Base-by-base conservation (phyloP, 2,113 vertebrate species). In the Varanus komodoensis region DNA sequence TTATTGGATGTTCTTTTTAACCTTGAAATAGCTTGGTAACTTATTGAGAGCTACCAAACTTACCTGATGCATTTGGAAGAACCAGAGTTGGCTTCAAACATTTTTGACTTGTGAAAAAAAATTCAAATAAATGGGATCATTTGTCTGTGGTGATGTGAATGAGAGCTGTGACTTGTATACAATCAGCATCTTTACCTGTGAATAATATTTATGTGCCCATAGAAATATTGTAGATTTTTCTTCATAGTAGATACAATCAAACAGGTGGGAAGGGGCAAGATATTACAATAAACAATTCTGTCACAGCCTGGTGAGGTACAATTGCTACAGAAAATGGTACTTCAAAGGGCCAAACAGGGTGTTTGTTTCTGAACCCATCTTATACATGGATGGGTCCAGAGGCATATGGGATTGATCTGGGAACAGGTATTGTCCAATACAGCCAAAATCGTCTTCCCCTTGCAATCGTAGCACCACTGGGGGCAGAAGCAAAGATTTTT, bases 1-100 rank as follows among this genome's bases (percentile, higher is more conserved):
- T 99, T 99, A 98, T 99, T 98, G 97, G 98, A 98, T 97, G 97
- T 98, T 97, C 98, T 98, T 97, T 97, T 96, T 96, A 21, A 95
- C 96, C 97, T 96, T 95, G 92, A 95, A 93, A 93, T 96, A 96
- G 96, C 96, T 94, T 91, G 12, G 92, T 95, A 94, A 96, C 93
- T 96, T 93, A 95, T 91, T 96, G 95, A 97, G 96, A 96, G 95
- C 95, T 92, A 92, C 93, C 96, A 90, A 96, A 93, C 94, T 97
- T 94, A 88, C 71, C 94, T 89, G 84, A 64, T 89, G 52, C 64
- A 77, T 94, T 93, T 94, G 94, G 93, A 95, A 96, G 48, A 79
- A 86, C 84, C 89, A 92, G 95, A 92, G 79, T 80, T 83, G 91
- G 95, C 93, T 93, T 91, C 94, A 95, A 87, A 90, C 93, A 91